phyloP scores from a whole-genome alignment of 2,888 invertebrate species.

The Harpagoxenus sublaevis region DNA sequence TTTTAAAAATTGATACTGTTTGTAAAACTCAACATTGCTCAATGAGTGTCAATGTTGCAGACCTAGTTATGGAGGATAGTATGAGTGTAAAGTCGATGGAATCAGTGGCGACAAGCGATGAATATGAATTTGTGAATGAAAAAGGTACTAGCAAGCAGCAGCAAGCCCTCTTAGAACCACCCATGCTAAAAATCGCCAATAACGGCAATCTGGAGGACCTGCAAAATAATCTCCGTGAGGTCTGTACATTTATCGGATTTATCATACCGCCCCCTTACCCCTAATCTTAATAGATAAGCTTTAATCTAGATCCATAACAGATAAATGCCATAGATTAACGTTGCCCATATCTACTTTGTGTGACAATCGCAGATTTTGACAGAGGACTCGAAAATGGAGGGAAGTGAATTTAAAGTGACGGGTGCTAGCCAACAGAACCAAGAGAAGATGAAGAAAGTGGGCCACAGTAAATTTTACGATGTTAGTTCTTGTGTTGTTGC shows the following conservation, averaged over 20 bases:
- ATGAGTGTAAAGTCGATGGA: conserved; percentile 90
- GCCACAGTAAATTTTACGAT: conserved; percentile 87
- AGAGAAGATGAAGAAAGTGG: conserved; percentile 86
- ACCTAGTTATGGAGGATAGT: conserved; percentile 89
- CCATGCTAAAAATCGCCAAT: conserved; percentile 89
- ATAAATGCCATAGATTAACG: conserved; percentile 14
- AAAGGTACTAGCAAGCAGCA: conserved; percentile 85
- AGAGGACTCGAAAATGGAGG: conserved; percentile 85
- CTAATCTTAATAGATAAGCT: conserved; percentile 1
- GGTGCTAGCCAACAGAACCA: conserved; percentile 69
- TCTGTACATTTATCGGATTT: conserved; percentile 72
- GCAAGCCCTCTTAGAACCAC: conserved; percentile 85
- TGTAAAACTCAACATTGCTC: background rate
- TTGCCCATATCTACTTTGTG: background rate
- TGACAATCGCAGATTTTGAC: conserved; percentile 79
- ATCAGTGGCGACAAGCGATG: conserved; percentile 90
- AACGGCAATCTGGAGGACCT: conserved; percentile 90
- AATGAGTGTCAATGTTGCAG: conserved; percentile 67
- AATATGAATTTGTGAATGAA: conserved; percentile 90
- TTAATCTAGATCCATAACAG: background rate
- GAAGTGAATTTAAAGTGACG: conserved; percentile 79
- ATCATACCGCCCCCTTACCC: background rate
- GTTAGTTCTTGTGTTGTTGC: conserved; percentile 82
- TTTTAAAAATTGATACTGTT: background rate
- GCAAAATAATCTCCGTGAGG: conserved; percentile 89